These are phyloP conservation scores for Apis laboriosa DNA, from an alignment of 1,140 invertebrate genomes.

Conservation along the genomic window DNA sequence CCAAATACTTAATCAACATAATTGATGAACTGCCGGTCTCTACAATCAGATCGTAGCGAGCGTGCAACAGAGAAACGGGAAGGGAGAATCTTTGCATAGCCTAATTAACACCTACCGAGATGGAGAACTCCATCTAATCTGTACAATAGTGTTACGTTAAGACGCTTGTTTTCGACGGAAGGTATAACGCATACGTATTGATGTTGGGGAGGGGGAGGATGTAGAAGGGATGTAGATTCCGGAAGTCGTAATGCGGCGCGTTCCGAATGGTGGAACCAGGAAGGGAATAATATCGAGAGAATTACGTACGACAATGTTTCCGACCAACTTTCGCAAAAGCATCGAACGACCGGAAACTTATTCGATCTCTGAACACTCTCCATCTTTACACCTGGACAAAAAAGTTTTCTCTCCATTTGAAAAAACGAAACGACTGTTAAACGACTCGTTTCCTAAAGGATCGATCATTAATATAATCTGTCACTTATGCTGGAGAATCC, in stretches of 20 bases:
- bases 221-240: conserved; percentile 27
- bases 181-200: conserved; percentile 40
- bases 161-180: conserved; percentile 30
- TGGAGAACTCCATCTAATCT: conserved; percentile 39
- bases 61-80: background rate
- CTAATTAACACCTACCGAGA: conserved; percentile 59
- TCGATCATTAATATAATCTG: too few relatives aligned
- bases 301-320: background rate
- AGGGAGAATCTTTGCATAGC: conserved; percentile 42
- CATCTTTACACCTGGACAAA: background rate
- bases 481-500: too few relatives aligned
- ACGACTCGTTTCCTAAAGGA: background rate
- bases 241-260: conserved; percentile 11
- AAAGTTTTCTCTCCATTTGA: background rate
- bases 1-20: conserved; percentile 50
- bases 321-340: conserved; percentile 14
- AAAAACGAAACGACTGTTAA: too few relatives aligned
- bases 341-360: background rate
- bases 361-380: background rate
- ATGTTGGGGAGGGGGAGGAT: background rate
- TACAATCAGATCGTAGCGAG: background rate
- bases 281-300: conserved; percentile 19
- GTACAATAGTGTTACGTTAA: conserved; percentile 27
- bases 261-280: conserved; percentile 24
- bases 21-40: conserved; percentile 50